A percentile compares a stretch with the other conserved stretches of the same genome.
phyloP scores from a whole-genome alignment of 2,888 invertebrate genomes.

The Halocaridina rubra region DNA sequence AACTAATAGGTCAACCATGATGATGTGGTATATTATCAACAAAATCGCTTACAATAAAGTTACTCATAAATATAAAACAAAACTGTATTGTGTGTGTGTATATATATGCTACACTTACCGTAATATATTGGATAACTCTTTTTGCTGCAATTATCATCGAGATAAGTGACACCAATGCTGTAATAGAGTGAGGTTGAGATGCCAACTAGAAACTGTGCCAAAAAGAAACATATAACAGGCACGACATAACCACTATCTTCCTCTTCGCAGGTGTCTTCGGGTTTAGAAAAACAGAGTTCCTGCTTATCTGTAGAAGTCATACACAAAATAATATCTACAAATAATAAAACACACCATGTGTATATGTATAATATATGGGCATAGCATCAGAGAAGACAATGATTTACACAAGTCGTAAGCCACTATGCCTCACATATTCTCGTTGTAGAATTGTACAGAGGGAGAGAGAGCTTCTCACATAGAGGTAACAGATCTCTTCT shows the following conservation, averaged over 20 bases:
- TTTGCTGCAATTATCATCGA: conserved; percentile 78
- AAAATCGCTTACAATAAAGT: no score
- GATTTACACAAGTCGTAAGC: no score
- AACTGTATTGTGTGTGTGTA: no score
- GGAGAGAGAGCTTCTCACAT: no score
- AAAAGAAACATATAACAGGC: conserved; percentile 73
- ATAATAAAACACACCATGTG: no score
- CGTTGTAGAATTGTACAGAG: no score
- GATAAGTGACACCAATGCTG: conserved; percentile 76
- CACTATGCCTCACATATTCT: no score
- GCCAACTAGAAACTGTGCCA: conserved; percentile 78
- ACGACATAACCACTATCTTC: conserved; percentile 9
- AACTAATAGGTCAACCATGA: no score
- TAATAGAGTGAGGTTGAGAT: conserved; percentile 77
- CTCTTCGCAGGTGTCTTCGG: not conserved
- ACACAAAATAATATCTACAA: not conserved
- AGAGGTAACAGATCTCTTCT: no score
- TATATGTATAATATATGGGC: no score
- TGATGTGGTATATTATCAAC: no score
- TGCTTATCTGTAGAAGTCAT: not conserved
- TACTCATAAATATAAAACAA: not conserved
- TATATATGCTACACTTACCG: conserved; percentile 38
- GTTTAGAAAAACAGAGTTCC: not conserved
- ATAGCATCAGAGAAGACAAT: no score
- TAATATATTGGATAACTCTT: conserved; percentile 74